Percentiles rank a stretch among this genome's conserved stretches.
These are phyloP conservation scores for Bembecia ichneumoniformis DNA, from an alignment of 2,888 invertebrate species.

Conservation along the genomic window DNA sequence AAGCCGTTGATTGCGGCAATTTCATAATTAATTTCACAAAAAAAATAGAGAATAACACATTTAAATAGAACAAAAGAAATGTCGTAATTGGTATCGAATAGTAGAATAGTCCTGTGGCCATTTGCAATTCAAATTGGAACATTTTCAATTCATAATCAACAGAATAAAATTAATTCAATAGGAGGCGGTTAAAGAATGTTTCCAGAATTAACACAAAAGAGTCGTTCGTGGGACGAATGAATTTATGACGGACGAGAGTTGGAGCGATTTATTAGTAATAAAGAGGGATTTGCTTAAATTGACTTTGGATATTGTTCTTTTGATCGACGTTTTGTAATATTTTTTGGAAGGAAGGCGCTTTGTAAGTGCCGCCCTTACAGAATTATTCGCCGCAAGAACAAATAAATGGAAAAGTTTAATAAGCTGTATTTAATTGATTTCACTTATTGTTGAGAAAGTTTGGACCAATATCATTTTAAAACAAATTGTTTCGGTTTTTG, in stretches of 20 bases:
- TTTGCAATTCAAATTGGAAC: constrained; percentile 54
- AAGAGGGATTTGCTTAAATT: not conserved
- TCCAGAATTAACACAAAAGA: constrained; percentile 32
- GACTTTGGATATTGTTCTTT: not conserved
- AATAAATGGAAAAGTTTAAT: too few relatives aligned
- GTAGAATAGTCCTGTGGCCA: constrained; percentile 13
- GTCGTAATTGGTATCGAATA: constrained; percentile 23
- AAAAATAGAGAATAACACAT: not conserved
- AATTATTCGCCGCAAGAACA: too few relatives aligned
- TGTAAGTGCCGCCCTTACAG: too few relatives aligned
- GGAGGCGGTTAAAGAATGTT: constrained; percentile 40
- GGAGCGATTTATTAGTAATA: constrained; percentile 9
- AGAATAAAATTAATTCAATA: constrained; percentile 60
- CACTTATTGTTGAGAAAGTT: too few relatives aligned
- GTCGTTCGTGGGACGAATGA: constrained; percentile 25
- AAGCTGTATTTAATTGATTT: too few relatives aligned
- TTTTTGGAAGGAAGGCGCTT: not conserved
- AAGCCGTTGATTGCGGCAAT: too few relatives aligned
- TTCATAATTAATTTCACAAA: too few relatives aligned
- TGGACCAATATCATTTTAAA: too few relatives aligned
- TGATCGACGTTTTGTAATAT: not conserved
- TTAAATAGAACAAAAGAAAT: constrained; percentile 17
- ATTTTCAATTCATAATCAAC: constrained; percentile 65
- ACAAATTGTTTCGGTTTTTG: too few relatives aligned
- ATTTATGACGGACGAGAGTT: constrained; percentile 31